Percentiles rank a stretch among this genome's conserved stretches.
Evolutionary conservation across 2,113 vertebrate species (phyloP).

Genomic region (Paramormyrops kingsleyae): DNA sequence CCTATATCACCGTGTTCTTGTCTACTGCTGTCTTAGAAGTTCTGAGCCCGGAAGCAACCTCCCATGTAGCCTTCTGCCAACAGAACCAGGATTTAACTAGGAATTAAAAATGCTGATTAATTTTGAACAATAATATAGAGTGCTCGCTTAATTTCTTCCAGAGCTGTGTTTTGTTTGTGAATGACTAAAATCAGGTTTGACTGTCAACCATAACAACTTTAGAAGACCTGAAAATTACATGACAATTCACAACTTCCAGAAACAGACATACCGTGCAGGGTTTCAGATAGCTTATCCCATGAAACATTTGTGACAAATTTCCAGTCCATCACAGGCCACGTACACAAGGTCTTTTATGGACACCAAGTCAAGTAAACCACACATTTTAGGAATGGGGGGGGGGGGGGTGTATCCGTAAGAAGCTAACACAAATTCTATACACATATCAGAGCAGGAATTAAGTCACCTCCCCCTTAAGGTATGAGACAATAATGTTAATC

Average conservation of each 20-base stretch:
- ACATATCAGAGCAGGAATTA: neutral
- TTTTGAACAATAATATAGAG: neutral
- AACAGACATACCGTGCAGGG: neutral
- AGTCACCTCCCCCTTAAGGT: neutral
- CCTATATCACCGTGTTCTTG: neutral
- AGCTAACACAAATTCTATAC: neutral
- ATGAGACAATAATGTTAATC: neutral
- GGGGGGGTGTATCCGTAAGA: neutral
- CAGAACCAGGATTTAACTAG: neutral
- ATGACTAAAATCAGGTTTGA: neutral
- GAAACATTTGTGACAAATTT: neutral
- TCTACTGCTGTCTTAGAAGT: neutral
- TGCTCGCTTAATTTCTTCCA: neutral
- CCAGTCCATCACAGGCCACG: neutral
- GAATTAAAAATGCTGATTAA: neutral
- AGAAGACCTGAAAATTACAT: neutral
- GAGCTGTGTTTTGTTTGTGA: neutral
- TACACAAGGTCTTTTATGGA: neutral
- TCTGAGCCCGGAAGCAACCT: neutral
- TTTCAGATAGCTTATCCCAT: neutral
- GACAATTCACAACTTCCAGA: neutral
- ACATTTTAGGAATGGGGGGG: neutral
- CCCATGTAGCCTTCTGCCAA: neutral
- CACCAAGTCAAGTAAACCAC: neutral
- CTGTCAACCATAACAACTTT: neutral